Evolutionary conservation across 2,888 invertebrate species (phyloP), one percentile per base, ranked within the genome.

Genomic region (Platycnemis pennipes): DNA sequence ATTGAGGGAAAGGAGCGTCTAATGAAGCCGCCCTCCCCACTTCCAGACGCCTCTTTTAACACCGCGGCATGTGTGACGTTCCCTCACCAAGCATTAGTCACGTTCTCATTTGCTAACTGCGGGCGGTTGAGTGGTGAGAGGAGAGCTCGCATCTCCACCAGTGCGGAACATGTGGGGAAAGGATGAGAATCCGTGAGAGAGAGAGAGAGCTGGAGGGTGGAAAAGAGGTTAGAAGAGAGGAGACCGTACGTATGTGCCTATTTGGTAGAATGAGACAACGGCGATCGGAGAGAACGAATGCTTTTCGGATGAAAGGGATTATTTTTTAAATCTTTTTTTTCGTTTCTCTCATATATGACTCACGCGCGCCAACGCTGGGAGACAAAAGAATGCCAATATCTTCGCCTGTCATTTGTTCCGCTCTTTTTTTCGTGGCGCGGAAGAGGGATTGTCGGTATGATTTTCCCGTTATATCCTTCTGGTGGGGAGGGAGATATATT

Each of bases 311-410:
- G 63, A 63, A 63, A 63, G 26, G 63, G 63, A 63, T 63, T n/a
- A 3, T 22, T 63, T 22, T 63, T 7, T 13, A 63, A 63, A 22
- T 2, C 22, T 5, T 63, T 16, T 37, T 77, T 37, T 77, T 77
- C 8, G 2, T n/a, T 37, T 37, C 77, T 37, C 77, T 63, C n/a
- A n/a, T 77, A 13, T 37, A 77, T 16, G n/a, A 37, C 77, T 77
- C 31, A 2, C 31, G 77, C 37, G 37, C 77, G 16, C 77, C 31
- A 77, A 31, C 77, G 37, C 77, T 16, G 77, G 37, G 77, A 37
- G 37, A 77, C 31, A 77, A 77, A 77, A 77, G 31, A 77, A 37
- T 31, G 77, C 77, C 77, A 77, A 77, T 77, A 77, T 37, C 77
- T 77, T 77, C 13, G 77, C 37, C 77, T 37, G 77, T 77, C 37